These are phyloP conservation scores for Hippocampus mohnikei DNA, from an alignment of 2,113 vertebrate genomes.

Conservation along the genomic window DNA sequence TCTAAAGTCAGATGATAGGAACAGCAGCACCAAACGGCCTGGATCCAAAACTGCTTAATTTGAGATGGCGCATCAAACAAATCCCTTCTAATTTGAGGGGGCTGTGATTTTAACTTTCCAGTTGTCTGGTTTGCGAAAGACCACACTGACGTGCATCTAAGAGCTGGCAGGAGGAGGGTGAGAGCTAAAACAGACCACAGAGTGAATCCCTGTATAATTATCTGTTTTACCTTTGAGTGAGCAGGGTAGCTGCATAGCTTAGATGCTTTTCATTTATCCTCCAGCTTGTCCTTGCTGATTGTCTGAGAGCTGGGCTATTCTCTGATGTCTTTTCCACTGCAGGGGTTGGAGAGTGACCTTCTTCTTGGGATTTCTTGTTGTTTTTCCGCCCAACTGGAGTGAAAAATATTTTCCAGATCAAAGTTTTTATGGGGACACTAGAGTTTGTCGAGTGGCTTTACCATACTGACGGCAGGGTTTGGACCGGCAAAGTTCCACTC, in stretches of 20 bases:
- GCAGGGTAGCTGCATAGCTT: slow-evolving; percentile 10
- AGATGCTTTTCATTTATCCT: slow-evolving; percentile 35
- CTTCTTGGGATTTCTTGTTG: slow-evolving; percentile 44
- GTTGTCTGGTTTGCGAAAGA: slow-evolving; percentile 34
- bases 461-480: slow-evolving; percentile 23
- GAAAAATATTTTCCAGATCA: slow-evolving; percentile 68
- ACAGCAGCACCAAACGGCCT: slow-evolving; percentile 31
- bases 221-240: slow-evolving; percentile 40
- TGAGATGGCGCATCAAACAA: slow-evolving; percentile 43
- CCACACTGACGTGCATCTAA: background rate
- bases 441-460: slow-evolving; percentile 36
- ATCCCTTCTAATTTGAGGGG: slow-evolving; percentile 45
- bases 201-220: slow-evolving; percentile 38
- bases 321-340: slow-evolving; percentile 66
- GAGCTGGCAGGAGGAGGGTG: slow-evolving; percentile 17
- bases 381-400: slow-evolving; percentile 41
- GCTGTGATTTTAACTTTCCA: slow-evolving; percentile 34
- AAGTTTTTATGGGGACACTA: slow-evolving; percentile 60
- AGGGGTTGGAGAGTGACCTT: slow-evolving; percentile 38
- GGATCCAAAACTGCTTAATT: slow-evolving; percentile 45
- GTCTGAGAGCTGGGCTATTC: slow-evolving; percentile 29
- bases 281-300: slow-evolving; percentile 21
- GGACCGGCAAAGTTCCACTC: slow-evolving; percentile 14
- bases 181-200: slow-evolving; percentile 22
- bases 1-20: slow-evolving; percentile 29